A percentile compares a stretch with the other conserved stretches of the same genome.
Evolutionary conservation across 1,140 invertebrate genomes (phyloP).

Genomic region (Eriocheir sinensis): DNA sequence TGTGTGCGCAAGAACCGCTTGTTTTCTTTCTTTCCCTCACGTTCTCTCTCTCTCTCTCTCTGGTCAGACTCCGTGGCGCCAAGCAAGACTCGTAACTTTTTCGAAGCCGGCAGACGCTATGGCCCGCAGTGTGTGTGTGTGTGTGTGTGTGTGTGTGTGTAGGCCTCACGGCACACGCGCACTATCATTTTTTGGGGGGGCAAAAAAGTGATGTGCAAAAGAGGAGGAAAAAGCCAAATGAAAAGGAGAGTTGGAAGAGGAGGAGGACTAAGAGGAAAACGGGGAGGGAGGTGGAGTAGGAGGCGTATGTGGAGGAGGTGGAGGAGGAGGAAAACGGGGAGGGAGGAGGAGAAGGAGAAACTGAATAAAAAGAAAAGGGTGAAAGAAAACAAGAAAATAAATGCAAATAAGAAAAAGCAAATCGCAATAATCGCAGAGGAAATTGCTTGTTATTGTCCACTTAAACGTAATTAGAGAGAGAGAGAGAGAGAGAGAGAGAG

Average conservation of each 20-base stretch:
- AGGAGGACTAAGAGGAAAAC: too few relatives aligned
- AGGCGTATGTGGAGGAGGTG: too few relatives aligned
- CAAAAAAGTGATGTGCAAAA: too few relatives aligned
- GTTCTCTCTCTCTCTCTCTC: constrained; percentile 13
- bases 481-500: constrained; percentile 22
- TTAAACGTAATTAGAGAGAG: constrained; percentile 4
- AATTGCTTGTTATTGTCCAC: constrained; percentile 25
- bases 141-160: constrained; percentile 22
- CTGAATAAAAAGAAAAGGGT: too few relatives aligned
- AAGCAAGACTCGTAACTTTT: constrained; percentile 4
- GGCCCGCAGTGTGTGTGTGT: neutral
- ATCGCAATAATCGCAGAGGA: neutral
- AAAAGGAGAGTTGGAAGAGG: too few relatives aligned
- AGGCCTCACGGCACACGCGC: too few relatives aligned
- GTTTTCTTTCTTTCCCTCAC: constrained; percentile 23
- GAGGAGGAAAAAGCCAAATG: too few relatives aligned
- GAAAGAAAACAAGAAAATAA: neutral
- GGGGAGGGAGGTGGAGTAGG: too few relatives aligned
- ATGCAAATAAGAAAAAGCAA: neutral
- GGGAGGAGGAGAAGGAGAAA: neutral
- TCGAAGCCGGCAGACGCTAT: constrained; percentile 8
- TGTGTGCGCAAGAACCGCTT: too few relatives aligned
- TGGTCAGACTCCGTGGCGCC: neutral
- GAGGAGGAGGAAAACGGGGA: too few relatives aligned
- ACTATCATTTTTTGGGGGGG: too few relatives aligned